phyloP scores from a whole-genome alignment of 2,797 vertebrate species.

The Oreonectes daqikongensis region DNA sequence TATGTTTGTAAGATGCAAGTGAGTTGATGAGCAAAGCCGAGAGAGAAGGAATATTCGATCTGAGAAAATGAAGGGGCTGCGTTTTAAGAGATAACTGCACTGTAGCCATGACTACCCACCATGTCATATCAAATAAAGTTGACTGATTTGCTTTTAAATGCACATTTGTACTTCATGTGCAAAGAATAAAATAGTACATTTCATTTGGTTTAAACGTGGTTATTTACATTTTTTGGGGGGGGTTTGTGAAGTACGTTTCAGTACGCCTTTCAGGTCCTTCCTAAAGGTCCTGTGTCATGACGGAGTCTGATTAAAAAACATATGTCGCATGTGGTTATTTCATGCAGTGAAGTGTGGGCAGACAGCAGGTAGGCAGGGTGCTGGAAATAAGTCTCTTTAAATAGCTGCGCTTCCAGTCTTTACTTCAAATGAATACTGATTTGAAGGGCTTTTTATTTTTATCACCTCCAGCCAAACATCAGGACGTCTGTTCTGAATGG shows the following conservation, averaged over 20 bases:
- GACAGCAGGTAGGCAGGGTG: constrained; percentile 37
- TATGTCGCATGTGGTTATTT: constrained; percentile 40
- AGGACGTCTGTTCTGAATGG: constrained; percentile 6
- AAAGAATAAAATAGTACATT: not conserved
- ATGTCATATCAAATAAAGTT: constrained; percentile 67
- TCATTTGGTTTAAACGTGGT: not conserved
- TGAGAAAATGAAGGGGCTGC: constrained; percentile 28
- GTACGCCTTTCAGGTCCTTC: constrained; percentile 3
- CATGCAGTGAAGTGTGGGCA: constrained; percentile 45
- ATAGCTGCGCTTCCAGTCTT: constrained; percentile 48
- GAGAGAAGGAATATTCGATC: constrained; percentile 28
- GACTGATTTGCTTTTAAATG: constrained; percentile 74
- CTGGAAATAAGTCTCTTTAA: constrained; percentile 53
- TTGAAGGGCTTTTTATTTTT: constrained; percentile 25
- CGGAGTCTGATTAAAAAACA: constrained; percentile 36
- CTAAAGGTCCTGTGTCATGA: constrained; percentile 34
- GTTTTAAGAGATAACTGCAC: constrained; percentile 49
- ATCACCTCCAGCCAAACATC: constrained; percentile 28
- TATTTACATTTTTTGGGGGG: constrained; percentile 42
- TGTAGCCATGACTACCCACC: constrained; percentile 70
- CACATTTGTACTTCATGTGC: constrained; percentile 44
- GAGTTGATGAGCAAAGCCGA: constrained; percentile 16
- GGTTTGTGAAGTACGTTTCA: constrained; percentile 8
- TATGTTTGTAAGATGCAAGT: constrained; percentile 24
- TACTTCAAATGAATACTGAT: constrained; percentile 42